Conservation (phyloP, 2,113 vertebrate species). For the Daboia siamensis region DNA sequence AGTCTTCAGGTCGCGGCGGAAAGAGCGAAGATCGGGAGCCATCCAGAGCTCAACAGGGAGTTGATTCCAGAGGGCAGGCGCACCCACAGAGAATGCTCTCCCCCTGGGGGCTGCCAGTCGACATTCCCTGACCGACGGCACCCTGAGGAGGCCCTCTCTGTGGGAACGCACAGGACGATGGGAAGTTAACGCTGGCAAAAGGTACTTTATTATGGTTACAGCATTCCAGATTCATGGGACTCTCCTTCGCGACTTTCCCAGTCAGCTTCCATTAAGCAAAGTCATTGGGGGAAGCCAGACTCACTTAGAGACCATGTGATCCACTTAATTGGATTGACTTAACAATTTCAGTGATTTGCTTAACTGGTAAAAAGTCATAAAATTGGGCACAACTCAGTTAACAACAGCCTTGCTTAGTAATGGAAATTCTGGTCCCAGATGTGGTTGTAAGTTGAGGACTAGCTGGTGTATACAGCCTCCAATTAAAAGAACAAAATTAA, state of each 20-base stretch:
- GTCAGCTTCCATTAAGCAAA: not conserved
- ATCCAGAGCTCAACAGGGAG: too few relatives aligned
- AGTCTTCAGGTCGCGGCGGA: too few relatives aligned
- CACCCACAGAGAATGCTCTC: too few relatives aligned
- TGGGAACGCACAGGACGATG: too few relatives aligned
- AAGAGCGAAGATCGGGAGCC: too few relatives aligned
- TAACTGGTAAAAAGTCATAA: not conserved
- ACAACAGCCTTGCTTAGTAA: not conserved
- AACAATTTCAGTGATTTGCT: not conserved
- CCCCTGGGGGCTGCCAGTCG: too few relatives aligned
- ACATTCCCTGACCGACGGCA: too few relatives aligned
- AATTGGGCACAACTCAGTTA: not conserved
- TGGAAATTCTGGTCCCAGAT: not conserved
- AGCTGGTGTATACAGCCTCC: not conserved
- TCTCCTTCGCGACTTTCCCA: not conserved
- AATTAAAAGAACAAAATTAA: not conserved
- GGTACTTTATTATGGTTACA: not conserved
- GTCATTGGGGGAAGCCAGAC: not conserved
- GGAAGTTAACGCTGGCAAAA: too few relatives aligned
- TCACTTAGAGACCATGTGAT: not conserved
- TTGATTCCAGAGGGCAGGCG: too few relatives aligned
- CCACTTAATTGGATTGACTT: not conserved
- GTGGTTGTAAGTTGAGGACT: not conserved
- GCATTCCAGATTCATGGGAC: not conserved
- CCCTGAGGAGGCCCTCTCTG: too few relatives aligned